A percentile compares a stretch with the other conserved stretches of the same genome.
These are phyloP conservation scores for Dysmachus trigonus DNA, from an alignment of 2,888 invertebrate genomes.

Conservation along the genomic window DNA sequence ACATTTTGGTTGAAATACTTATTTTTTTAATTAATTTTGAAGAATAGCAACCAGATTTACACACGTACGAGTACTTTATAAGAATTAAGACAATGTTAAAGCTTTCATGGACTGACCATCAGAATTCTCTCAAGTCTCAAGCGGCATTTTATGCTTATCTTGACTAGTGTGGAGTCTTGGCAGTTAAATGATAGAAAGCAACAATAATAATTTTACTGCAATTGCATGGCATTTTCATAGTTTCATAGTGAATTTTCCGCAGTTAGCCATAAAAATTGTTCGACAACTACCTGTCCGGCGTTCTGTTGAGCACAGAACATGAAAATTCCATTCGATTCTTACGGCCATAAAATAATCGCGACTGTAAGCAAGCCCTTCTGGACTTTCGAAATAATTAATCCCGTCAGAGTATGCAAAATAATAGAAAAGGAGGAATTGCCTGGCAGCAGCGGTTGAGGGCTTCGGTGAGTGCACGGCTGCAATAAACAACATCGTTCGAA, in stretches of 20 bases:
- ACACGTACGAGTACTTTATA: no score
- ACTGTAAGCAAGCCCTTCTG: not conserved
- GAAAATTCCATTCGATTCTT: constrained; percentile 4
- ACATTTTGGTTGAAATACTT: no score
- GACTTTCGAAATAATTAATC: constrained; percentile 2
- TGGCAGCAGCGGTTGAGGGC: not conserved
- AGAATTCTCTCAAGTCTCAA: not conserved
- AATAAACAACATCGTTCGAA: constrained; percentile 15
- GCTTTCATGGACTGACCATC: not conserved
- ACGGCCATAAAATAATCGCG: not conserved
- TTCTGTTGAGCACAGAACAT: not conserved
- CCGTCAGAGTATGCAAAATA: not conserved
- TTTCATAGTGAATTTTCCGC: not conserved
- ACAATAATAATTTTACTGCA: not conserved
- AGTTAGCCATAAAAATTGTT: not conserved
- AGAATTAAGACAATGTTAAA: not conserved
- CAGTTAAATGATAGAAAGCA: not conserved
- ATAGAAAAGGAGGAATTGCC: not conserved
- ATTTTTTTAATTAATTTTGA: not conserved
- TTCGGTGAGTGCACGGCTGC: not conserved
- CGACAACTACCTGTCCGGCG: not conserved
- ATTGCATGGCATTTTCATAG: not conserved
- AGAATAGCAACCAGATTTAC: not conserved
- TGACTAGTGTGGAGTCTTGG: not conserved
- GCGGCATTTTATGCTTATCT: not conserved